Evolutionary conservation across 23 tunicate species (phyloP).

Genomic region (Styela plicata): DNA sequence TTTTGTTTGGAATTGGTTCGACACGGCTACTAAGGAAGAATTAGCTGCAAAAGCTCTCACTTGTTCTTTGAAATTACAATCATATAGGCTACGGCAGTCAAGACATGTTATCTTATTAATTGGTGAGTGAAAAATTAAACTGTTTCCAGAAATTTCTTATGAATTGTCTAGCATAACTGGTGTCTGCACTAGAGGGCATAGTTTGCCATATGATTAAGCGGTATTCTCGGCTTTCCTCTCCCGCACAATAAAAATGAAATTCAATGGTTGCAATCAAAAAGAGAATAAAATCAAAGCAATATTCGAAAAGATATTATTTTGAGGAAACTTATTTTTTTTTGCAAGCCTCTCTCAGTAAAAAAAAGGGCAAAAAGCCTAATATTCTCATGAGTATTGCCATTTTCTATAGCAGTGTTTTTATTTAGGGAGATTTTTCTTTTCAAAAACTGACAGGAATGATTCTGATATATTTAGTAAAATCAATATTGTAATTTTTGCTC

Average conservation of each 20-base stretch:
- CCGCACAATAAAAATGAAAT: too few species aligned
- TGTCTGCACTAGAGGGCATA: too few species aligned
- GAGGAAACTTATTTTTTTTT: background rate
- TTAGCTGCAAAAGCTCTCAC: conserved; percentile 34
- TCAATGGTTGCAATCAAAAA: too few species aligned
- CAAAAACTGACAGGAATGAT: too few species aligned
- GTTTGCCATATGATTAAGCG: too few species aligned
- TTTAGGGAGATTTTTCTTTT: too few species aligned
- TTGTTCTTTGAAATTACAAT: conserved; percentile 54
- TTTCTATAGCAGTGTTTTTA: background rate
- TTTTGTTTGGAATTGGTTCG: conserved; percentile 19
- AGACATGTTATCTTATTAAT: conserved; percentile 60
- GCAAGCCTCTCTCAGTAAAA: background rate
- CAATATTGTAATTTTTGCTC: too few species aligned
- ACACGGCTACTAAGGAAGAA: background rate
- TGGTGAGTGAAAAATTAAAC: conserved; percentile 16
- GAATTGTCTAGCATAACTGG: background rate
- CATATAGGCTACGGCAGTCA: conserved; percentile 8
- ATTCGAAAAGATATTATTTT: background rate
- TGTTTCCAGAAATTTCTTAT: background rate
- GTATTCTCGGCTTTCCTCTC: too few species aligned
- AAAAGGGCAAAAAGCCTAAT: background rate
- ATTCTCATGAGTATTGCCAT: background rate
- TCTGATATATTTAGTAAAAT: too few species aligned
- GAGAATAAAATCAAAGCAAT: too few species aligned